Base-by-base conservation (phyloP, 2,797 vertebrate species). In the Babyrousa celebensis region DNA sequence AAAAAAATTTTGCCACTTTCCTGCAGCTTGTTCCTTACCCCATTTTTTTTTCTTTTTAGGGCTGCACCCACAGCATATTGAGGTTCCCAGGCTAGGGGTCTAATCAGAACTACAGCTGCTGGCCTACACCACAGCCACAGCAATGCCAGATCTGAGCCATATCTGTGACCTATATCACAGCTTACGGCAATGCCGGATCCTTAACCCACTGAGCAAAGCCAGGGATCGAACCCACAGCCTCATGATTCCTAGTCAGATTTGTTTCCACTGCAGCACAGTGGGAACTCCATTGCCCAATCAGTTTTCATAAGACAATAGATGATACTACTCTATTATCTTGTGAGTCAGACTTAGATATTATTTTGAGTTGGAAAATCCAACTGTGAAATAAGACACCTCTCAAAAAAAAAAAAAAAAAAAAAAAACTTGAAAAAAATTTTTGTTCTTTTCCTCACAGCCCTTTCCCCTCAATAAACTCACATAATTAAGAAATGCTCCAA, bases 361-460 rank as follows among this genome's bases (percentile, higher is more conserved):
- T 78, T 65, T 89, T 89, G 23, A 83, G 11, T 40, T 93, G 43
- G 72, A 93, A 78, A 9, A 77, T 82, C 25, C 12, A 85, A 62
- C 23, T 90, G 12, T 85, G 32, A 93, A 90, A 43, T 68, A 71
- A 93, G 36, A 63, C n/a, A 79, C 21, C 8, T 79, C 71, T 95
- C 14, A 82, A 71, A 82, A 80, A 77, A 82, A 71, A 82, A 80
- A 77, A 71, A 82, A 80, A 77, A 82, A 71, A 82, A 80, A 77
- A 86, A 18, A 71, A 23, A 12, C 48, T n/a, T 86, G n/a, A 74
- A 63, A 86, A 87, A 86, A 43, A 40, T 6, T 27, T 63, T 65
- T 75, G 27, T 83, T 87, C 70, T 18, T 91, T 95, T 65, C 25
- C 20, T 72, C 52, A 78, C 8, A 92, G 21, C 18, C 29, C 65